phyloP scores from a whole-genome alignment of 2,888 invertebrate species.

The Xestobium rufovillosum region DNA sequence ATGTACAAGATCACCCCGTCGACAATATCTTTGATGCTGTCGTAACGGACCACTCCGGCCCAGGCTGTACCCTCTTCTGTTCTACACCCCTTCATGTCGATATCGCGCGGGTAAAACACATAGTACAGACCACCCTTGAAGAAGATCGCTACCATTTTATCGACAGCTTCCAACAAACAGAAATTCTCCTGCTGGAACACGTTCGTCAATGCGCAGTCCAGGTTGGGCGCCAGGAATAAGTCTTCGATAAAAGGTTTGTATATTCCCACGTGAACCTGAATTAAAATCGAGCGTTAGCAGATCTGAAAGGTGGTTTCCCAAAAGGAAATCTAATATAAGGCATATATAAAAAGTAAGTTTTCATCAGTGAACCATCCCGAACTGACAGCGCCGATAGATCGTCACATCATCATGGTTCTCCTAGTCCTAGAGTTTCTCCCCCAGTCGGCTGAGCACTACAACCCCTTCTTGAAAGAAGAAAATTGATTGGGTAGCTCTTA shows the following conservation, averaged over 20 bases:
- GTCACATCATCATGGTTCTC: no score
- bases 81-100: conserved; percentile 45
- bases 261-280: conserved; percentile 33
- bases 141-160: conserved; percentile 50
- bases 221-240: conserved; percentile 23
- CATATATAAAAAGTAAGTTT: no score
- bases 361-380: no score
- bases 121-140: conserved; percentile 48
- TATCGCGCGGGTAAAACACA: conserved; percentile 53
- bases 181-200: conserved; percentile 52
- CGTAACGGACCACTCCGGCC: conserved; percentile 18
- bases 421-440: no score
- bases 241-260: conserved; percentile 32
- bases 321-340: no score
- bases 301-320: no score
- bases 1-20: background rate
- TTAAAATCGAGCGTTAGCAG: no score
- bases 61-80: conserved; percentile 11
- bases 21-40: background rate
- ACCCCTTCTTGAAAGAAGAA: no score
- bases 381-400: no score
- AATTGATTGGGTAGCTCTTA: no score
- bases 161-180: conserved; percentile 49
- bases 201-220: conserved; percentile 42
- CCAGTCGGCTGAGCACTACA: no score